phyloP scores from a whole-genome alignment of 2,113 vertebrate genomes.

The Trogon surrucura region DNA sequence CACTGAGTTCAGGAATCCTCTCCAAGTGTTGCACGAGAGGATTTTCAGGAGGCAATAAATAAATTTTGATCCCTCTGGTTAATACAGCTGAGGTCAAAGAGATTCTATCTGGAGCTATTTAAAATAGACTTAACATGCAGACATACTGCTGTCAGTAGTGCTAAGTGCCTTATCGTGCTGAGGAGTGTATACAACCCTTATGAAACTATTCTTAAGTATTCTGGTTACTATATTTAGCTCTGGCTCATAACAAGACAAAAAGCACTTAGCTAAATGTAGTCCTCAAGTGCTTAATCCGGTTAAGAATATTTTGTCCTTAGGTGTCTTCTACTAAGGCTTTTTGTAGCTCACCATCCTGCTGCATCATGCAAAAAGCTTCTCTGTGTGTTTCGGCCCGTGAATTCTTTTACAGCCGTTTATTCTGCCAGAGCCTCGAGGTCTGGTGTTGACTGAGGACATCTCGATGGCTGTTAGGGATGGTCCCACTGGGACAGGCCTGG shows the following conservation, averaged over 20 bases:
- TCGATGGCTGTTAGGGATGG: rapidly evolving
- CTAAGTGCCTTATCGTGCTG: conserved; percentile 61
- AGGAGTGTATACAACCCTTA: conserved; percentile 47
- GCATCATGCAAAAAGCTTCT: conserved; percentile 50
- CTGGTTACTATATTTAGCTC: conserved; percentile 57
- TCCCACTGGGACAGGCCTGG: not conserved
- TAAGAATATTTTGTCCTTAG: conserved; percentile 70
- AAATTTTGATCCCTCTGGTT: conserved; percentile 57
- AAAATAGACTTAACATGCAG: conserved; percentile 41
- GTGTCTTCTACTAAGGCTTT: conserved; percentile 40
- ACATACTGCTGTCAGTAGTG: conserved; percentile 36
- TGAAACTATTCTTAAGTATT: conserved; percentile 69
- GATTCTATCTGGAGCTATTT: conserved; percentile 51
- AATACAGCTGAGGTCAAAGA: conserved; percentile 60
- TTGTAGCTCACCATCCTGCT: conserved; percentile 45
- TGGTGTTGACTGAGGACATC: not conserved
- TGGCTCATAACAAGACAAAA: conserved; percentile 62
- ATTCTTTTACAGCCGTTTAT: not conserved
- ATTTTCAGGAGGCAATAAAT: conserved; percentile 52
- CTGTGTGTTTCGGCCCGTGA: not conserved
- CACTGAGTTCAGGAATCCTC: not conserved
- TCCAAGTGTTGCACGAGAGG: not conserved
- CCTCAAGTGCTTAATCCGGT: conserved; percentile 56
- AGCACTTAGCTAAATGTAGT: conserved; percentile 66
- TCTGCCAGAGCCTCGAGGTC: not conserved